Conservation (phyloP, 1,140 invertebrate genomes). For the Bombus picipes region DNA sequence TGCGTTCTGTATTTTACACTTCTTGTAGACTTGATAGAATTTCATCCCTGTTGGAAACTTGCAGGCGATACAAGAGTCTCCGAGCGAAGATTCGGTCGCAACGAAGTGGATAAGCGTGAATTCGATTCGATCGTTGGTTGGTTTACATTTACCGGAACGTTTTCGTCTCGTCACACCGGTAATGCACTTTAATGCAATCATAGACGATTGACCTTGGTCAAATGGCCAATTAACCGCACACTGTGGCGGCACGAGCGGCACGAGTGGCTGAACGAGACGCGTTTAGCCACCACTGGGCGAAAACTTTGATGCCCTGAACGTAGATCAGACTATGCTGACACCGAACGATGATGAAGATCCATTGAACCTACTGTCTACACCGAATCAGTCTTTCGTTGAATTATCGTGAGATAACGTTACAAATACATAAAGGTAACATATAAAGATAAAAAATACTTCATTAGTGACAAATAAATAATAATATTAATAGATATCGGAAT, state of each 20-base stretch:
- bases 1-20: not conserved
- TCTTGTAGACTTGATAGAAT: not conserved
- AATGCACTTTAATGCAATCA: constrained; percentile 57
- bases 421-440: not conserved
- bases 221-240: constrained; percentile 43
- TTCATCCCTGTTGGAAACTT: not conserved
- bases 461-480: not conserved
- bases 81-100: not conserved
- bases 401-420: not conserved
- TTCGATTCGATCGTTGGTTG: not conserved
- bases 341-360: not conserved
- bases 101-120: not conserved
- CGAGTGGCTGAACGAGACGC: constrained; percentile 45
- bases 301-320: constrained; percentile 16
- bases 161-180: constrained; percentile 39
- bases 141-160: not conserved
- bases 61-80: accelerated
- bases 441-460: no score
- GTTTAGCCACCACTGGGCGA: not conserved
- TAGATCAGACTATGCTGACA: not conserved
- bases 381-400: not conserved
- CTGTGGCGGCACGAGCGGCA: constrained; percentile 43
- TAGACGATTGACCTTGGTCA: constrained; percentile 51
- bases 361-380: not conserved
- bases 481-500: no score